These are phyloP conservation scores for Sardina pilchardus DNA, from an alignment of 2,113 vertebrate species.

Conservation along the genomic window DNA sequence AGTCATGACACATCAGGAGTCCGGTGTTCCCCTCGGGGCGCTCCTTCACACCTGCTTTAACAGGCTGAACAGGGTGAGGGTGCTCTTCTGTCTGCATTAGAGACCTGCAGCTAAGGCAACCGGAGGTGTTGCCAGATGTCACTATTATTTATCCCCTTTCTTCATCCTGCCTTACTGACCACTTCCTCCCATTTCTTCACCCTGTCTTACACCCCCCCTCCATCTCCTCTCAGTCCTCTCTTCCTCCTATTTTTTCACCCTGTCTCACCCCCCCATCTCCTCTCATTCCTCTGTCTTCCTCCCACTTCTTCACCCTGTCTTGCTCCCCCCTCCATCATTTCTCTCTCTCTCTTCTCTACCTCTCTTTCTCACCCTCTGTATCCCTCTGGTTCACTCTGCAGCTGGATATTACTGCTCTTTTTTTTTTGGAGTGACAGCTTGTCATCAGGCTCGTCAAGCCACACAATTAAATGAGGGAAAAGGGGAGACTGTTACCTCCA, in stretches of 20 bases:
- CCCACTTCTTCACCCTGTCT: background rate
- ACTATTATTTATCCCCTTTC: background rate
- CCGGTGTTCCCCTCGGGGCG: background rate
- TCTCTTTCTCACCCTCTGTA: conserved; percentile 11
- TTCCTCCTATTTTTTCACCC: background rate
- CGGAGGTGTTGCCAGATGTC: conserved; percentile 39
- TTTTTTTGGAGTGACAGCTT: conserved; percentile 33
- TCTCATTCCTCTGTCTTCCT: background rate
- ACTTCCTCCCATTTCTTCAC: background rate
- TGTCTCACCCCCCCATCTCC: background rate
- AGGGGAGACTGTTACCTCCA: background rate
- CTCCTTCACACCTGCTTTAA: conserved; percentile 32
- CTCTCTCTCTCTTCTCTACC: background rate
- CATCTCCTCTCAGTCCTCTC: background rate
- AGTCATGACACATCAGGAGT: conserved; percentile 20
- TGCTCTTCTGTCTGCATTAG: conserved; percentile 19
- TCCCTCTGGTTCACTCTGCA: conserved; percentile 20
- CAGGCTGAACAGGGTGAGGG: conserved; percentile 1
- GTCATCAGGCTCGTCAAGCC: conserved; percentile 16
- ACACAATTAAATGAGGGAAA: conserved; percentile 16
- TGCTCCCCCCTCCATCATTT: background rate
- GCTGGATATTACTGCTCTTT: conserved; percentile 20
- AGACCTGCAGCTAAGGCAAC: conserved; percentile 48
- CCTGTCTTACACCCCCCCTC: background rate
- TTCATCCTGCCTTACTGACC: background rate